phyloP scores from a whole-genome alignment of 2,797 vertebrate species.

The Acrocephalus scirpaceus region DNA sequence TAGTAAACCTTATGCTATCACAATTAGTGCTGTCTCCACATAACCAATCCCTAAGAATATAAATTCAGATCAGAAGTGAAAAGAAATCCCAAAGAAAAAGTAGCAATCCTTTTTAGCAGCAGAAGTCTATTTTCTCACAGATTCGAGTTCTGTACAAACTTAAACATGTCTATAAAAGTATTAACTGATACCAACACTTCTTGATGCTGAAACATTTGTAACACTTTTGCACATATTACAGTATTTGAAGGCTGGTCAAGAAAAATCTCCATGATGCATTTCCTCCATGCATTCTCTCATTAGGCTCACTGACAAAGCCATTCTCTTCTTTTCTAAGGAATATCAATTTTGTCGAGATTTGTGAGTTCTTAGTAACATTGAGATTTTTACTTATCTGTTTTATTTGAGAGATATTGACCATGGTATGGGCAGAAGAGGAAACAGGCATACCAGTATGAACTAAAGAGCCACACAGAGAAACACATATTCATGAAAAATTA shows the following conservation, averaged over 20 bases:
- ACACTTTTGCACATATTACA: neutral
- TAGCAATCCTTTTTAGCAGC: neutral
- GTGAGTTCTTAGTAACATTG: fast-evolving
- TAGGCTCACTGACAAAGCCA: neutral
- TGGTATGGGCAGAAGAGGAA: neutral
- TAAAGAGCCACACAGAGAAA: neutral
- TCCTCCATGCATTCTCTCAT: neutral
- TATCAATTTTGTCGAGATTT: neutral
- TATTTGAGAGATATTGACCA: neutral
- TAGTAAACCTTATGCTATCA: neutral
- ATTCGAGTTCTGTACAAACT: neutral
- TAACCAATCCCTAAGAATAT: neutral
- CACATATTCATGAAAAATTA: neutral
- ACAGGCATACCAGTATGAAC: neutral
- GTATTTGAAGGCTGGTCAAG: neutral
- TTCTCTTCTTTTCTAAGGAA: neutral
- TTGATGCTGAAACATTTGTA: neutral
- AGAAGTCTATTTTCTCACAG: neutral
- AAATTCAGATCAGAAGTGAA: neutral
- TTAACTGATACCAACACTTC: neutral
- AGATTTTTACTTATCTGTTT: neutral
- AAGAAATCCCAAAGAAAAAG: neutral
- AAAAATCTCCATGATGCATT: neutral
- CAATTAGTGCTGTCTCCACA: neutral
- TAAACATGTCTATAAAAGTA: neutral